These are phyloP conservation scores for Rhabdophis nuchalis DNA, from an alignment of 2,797 vertebrate species.

Conservation along the genomic window DNA sequence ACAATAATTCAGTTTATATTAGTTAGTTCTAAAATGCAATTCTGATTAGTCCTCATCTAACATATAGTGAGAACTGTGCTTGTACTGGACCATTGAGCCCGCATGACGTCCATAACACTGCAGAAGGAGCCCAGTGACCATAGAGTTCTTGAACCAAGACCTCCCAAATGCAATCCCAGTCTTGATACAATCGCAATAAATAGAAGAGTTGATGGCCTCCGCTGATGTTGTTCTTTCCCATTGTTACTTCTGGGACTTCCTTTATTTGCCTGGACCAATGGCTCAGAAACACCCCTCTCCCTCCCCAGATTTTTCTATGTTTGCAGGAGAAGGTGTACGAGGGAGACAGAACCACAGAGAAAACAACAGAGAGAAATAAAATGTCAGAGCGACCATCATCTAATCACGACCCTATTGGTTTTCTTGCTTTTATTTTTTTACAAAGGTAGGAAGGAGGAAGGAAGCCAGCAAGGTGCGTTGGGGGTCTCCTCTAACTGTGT, in stretches of 20 bases:
- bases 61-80: not conserved
- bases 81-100: not conserved
- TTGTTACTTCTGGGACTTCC: slow-evolving; percentile 48
- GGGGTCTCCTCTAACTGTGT: slow-evolving; percentile 67
- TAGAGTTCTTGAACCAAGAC: not conserved
- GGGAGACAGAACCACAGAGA: slow-evolving; percentile 40
- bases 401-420: slow-evolving; percentile 70
- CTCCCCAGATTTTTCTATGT: slow-evolving; percentile 59
- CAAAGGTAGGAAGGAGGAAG: slow-evolving; percentile 57
- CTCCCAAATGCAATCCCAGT: not conserved
- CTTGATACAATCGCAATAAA: too few species aligned
- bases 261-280: slow-evolving; percentile 55
- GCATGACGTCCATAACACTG: not conserved
- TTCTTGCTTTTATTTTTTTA: slow-evolving; percentile 69
- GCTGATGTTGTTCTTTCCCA: slow-evolving; percentile 41
- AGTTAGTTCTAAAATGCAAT: not conserved
- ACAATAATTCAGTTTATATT: not conserved
- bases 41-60: not conserved
- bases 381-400: slow-evolving; percentile 66
- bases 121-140: not conserved
- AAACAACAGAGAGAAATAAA: slow-evolving; percentile 5
- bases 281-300: slow-evolving; percentile 62
- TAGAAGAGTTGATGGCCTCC: too few species aligned
- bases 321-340: slow-evolving; percentile 57
- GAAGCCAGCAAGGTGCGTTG: slow-evolving; percentile 68